These are phyloP conservation scores for Yponomeuta sedellus DNA, from an alignment of 2,888 invertebrate species.

Conservation along the genomic window DNA sequence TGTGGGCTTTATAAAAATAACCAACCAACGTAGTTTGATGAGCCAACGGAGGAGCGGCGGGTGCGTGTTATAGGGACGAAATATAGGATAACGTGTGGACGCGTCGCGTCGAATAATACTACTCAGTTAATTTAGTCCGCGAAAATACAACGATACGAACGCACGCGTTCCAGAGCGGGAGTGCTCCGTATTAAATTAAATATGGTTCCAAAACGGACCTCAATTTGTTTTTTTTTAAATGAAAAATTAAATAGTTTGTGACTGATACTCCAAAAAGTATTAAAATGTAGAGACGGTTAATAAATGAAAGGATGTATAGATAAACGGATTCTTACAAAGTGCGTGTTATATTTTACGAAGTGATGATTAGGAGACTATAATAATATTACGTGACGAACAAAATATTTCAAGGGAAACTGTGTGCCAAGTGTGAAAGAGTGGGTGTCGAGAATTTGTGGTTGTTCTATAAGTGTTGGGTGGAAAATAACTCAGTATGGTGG, in stretches of 20 bases:
- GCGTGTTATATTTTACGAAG: not conserved
- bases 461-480: constrained; percentile 31
- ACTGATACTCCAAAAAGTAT: too few relatives aligned
- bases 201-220: not conserved
- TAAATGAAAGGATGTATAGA: not conserved
- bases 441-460: constrained; percentile 46
- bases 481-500: constrained; percentile 37
- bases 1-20: constrained; percentile 58
- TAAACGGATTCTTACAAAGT: not conserved
- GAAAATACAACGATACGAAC: constrained; percentile 16
- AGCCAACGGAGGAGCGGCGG: constrained; percentile 40
- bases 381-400: constrained; percentile 18
- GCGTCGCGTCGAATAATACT: constrained; percentile 15
- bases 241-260: too few relatives aligned
- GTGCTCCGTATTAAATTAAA: not conserved
- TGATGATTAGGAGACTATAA: not conserved
- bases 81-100: constrained; percentile 39
- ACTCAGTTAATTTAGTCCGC: constrained; percentile 15
- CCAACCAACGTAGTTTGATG: constrained; percentile 43
- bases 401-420: constrained; percentile 28
- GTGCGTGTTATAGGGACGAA: constrained; percentile 52
- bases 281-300: not conserved
- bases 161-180: constrained; percentile 17
- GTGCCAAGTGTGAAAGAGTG: constrained; percentile 41
- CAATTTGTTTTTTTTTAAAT: not conserved